A percentile compares a stretch with the other conserved stretches of the same genome.
These are phyloP conservation scores for Strigamia crassipes DNA, from an alignment of 2,888 invertebrate species.

Conservation along the genomic window DNA sequence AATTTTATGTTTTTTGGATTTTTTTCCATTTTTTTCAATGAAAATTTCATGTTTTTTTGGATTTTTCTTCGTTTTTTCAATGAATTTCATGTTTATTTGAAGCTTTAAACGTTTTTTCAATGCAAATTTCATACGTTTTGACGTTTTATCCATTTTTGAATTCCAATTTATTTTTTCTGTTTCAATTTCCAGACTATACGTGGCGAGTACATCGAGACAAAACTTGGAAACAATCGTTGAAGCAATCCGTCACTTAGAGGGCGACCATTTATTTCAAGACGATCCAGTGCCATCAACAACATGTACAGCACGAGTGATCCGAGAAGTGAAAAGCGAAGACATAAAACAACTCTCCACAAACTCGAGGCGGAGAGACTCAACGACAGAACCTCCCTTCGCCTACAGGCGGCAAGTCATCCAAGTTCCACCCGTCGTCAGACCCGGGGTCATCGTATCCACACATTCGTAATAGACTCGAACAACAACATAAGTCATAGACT, in stretches of 20 bases:
- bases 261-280: constrained; percentile 89
- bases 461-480: constrained; percentile 43
- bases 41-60: too few relatives aligned
- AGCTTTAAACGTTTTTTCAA: too few relatives aligned
- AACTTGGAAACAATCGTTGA: constrained; percentile 98
- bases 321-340: constrained; percentile 41
- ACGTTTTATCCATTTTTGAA: too few relatives aligned
- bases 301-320: constrained; percentile 19
- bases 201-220: constrained; percentile 75
- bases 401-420: constrained; percentile 53
- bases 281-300: constrained; percentile 52
- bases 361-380: background rate
- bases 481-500: background rate
- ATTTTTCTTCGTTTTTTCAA: too few relatives aligned
- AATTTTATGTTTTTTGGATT: too few relatives aligned
- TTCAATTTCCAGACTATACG: constrained; percentile 35
- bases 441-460: constrained; percentile 77
- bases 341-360: background rate
- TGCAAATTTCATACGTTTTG: too few relatives aligned
- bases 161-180: background rate
- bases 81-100: too few relatives aligned
- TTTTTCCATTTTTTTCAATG: too few relatives aligned
- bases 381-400: constrained; percentile 44
- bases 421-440: constrained; percentile 65
- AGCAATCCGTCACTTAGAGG: constrained; percentile 96